Evolutionary conservation across 2,113 vertebrate species (phyloP), one percentile per base, ranked within the genome.

Genomic region (Puntigrus tetrazona): DNA sequence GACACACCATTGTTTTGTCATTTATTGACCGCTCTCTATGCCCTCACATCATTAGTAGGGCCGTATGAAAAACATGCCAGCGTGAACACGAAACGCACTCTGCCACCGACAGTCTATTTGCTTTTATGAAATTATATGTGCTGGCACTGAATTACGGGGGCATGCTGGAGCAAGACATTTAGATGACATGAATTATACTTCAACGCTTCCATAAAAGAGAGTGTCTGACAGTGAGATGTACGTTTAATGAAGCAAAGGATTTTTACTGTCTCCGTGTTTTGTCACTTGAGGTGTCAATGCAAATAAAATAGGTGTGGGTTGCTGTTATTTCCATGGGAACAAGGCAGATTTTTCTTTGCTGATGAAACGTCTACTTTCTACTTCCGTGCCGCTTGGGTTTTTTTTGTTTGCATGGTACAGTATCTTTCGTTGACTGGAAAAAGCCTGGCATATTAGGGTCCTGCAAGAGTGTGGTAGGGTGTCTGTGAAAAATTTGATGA

Each of bases 1-100:
- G 82, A 83, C 84, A 84, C 81, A 81, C 65, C 61, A 84, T 78
- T 78, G 86, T 78, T 83, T 84, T 87, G 84, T 87, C 86, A 67
- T 86, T 87, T 87, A 84, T 74, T 87, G 88, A 87, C 86, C 84
- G n/a, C 77, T 81, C 36, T 83, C 27, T 22, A 75, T 61, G 50
- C 38, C 75, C 59, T 80, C 47, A 63, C 43, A 85, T 83, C 85
- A 88, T 88, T 87, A 87, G 61, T 76, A 69, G 34, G 77, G 43
- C 80, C 43, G 31, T 78, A 70, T 83, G 70, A 87, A 89, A 84
- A 89, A 81, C 81, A 73, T 61, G 73, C 34, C 59, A 75, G 43
- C 59, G 16, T 43, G 59, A 55, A 82, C 72, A 50, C 61, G 76
- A 84, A 82, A 50, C 20, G 47, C 70, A 27, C 72, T 55, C 34